Evolutionary conservation across 2,797 vertebrate genomes (phyloP).

Genomic region (Cyclopterus lumpus): DNA sequence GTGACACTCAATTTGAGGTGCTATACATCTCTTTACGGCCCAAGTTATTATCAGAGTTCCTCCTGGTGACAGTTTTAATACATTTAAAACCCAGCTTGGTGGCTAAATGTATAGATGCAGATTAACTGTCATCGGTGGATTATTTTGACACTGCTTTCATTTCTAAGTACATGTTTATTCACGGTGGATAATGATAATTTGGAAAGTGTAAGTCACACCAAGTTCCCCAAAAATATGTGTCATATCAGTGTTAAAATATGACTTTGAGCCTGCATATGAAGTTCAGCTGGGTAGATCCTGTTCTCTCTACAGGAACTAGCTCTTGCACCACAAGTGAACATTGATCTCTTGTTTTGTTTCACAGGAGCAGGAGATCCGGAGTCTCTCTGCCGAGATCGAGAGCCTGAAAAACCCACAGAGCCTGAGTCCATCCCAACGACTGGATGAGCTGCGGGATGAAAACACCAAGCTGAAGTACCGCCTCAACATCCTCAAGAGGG

Average conservation of each 20-base stretch:
- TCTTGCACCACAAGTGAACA: neutral
- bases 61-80: no score
- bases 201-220: neutral
- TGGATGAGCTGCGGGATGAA: slow-evolving; percentile 90
- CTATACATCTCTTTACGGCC: neutral
- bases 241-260: no score
- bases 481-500: slow-evolving; percentile 90
- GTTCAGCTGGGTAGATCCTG: neutral
- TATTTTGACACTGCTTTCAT: neutral
- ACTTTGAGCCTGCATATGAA: neutral
- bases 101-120: no score
- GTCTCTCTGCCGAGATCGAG: slow-evolving; percentile 89
- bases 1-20: neutral
- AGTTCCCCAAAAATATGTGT: neutral
- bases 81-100: no score
- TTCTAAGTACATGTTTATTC: no score
- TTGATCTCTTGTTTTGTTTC: neutral
- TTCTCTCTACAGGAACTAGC: neutral
- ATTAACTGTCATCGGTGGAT: neutral
- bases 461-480: slow-evolving; percentile 93
- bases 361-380: slow-evolving; percentile 90
- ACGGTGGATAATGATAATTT: no score
- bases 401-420: slow-evolving; percentile 84
- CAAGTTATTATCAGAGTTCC: neutral
- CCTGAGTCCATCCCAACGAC: slow-evolving; percentile 70